Conservation (phyloP, 1,140 invertebrate genomes). For the Platyscapa corneri region DNA sequence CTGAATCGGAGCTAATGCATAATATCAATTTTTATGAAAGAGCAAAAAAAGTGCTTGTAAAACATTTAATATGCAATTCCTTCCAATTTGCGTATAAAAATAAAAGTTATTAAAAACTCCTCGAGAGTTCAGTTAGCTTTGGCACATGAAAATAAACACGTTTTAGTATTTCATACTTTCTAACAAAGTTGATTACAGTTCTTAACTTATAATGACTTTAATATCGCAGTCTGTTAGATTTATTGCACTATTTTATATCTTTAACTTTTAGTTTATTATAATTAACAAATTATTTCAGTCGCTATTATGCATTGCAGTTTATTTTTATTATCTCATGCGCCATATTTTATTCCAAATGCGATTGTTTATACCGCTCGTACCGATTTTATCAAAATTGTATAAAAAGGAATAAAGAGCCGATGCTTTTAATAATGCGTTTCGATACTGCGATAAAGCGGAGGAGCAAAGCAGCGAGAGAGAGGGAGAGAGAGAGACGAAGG, state of each 20-base stretch:
- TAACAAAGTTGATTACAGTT: neutral
- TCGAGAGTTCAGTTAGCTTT: too few species aligned
- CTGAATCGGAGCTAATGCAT: too few species aligned
- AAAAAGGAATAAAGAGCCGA: neutral
- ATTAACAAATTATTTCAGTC: neutral
- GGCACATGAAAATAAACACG: neutral
- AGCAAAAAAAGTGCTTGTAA: too few species aligned
- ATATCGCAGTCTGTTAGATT: neutral
- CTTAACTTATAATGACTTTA: neutral
- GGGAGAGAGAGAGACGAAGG: too few species aligned
- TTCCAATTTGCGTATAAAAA: neutral
- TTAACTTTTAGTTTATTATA: neutral
- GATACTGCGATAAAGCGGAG: neutral
- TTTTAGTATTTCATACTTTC: neutral
- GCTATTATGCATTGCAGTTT: too few species aligned
- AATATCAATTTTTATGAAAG: too few species aligned
- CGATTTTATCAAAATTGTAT: neutral
- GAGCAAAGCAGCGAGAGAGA: neutral
- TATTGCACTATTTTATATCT: neutral
- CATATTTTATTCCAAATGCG: neutral
- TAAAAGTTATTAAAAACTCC: too few species aligned
- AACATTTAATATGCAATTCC: too few species aligned
- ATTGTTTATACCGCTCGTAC: neutral
- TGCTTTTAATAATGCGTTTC: neutral
- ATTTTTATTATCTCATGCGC: neutral